A percentile compares a stretch with the other conserved stretches of the same genome.
These are phyloP conservation scores for Smithornis capensis DNA, from an alignment of 2,113 vertebrate species.

Conservation along the genomic window DNA sequence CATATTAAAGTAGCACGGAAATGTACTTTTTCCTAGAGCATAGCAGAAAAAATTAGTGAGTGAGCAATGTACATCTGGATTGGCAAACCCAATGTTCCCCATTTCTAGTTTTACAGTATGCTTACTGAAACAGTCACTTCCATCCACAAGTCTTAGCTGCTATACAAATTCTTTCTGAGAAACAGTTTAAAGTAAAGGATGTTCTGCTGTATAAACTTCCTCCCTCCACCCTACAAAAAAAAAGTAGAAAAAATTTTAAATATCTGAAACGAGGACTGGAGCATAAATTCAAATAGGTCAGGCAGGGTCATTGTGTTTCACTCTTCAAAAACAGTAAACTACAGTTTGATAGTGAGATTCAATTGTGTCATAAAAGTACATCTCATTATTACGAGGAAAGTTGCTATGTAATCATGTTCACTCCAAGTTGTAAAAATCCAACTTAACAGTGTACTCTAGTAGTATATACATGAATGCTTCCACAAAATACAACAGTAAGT, in stretches of 20 bases:
- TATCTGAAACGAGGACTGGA: neutral
- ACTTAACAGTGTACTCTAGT: neutral
- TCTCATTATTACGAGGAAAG: neutral
- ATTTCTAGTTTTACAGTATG: neutral
- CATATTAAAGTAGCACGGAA: neutral
- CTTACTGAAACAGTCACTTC: neutral
- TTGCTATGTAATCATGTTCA: neutral
- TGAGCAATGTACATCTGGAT: neutral
- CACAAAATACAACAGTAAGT: neutral
- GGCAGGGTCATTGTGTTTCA: neutral
- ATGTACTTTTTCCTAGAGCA: neutral
- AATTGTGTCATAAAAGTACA: neutral
- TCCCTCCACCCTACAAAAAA: neutral
- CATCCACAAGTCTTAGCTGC: neutral
- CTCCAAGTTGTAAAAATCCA: neutral
- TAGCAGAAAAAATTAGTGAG: neutral
- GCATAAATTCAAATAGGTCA: neutral
- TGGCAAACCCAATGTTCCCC: neutral
- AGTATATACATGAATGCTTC: neutral
- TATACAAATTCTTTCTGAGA: conserved; percentile 6
- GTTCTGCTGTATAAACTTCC: conserved; percentile 55
- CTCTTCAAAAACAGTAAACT: neutral
- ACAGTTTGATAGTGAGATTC: neutral
- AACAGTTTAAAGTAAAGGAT: conserved; percentile 42
- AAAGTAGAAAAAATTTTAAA: neutral